Evolutionary conservation across 2,888 invertebrate genomes (phyloP).

Genomic region (Liopterus haemorrhoidalis): DNA sequence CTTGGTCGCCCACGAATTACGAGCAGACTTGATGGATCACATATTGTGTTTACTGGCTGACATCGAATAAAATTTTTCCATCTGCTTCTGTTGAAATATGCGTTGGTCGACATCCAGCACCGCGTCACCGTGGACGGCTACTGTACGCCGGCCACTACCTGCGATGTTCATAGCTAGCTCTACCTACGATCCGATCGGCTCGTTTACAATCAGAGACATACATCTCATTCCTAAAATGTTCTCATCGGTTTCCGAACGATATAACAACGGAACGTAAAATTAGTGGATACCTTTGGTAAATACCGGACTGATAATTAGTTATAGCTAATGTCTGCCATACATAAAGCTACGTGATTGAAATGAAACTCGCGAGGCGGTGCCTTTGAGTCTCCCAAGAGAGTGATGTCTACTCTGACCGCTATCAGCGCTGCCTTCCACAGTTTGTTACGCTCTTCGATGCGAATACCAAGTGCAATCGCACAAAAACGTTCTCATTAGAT

Average conservation of each 20-base stretch:
- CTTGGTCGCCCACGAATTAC: constrained; percentile 12
- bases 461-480: too few relatives aligned
- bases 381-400: constrained; percentile 10
- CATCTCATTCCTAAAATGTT: constrained; percentile 19
- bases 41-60: constrained; percentile 9
- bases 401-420: too few relatives aligned
- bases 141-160: constrained; percentile 9
- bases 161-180: background rate
- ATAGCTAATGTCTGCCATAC: constrained; percentile 18
- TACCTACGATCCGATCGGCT: background rate
- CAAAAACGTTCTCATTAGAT: constrained; percentile 10
- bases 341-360: constrained; percentile 20
- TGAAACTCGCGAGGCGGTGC: constrained; percentile 14
- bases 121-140: constrained; percentile 18
- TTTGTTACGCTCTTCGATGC: too few relatives aligned
- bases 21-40: constrained; percentile 18
- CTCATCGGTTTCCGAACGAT: constrained; percentile 10
- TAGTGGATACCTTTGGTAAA: constrained; percentile 17
- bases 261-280: constrained; percentile 18
- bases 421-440: too few relatives aligned
- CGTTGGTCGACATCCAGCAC: constrained; percentile 13
- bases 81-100: constrained; percentile 6
- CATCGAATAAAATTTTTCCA: constrained; percentile 20
- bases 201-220: constrained; percentile 13
- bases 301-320: constrained; percentile 21